Evolutionary conservation across 1,140 invertebrate species (phyloP).

Genomic region (Drosophila navojoa): DNA sequence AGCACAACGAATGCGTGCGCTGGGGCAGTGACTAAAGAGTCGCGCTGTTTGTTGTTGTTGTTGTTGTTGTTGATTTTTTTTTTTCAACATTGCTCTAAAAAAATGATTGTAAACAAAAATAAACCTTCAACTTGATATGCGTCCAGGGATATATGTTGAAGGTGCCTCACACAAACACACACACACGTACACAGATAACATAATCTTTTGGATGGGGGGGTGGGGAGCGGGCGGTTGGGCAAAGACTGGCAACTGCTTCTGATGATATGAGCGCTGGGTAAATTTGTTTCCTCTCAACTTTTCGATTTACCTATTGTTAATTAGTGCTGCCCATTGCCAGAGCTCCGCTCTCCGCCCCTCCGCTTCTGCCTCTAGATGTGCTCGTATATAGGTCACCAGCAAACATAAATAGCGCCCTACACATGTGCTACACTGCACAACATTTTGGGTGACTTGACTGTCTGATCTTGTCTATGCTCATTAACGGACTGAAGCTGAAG

Average conservation of each 20-base stretch:
- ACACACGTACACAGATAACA: slow-evolving; percentile 30
- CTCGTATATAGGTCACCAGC: slow-evolving; percentile 61
- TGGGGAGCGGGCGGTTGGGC: not conserved
- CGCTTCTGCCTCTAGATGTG: slow-evolving; percentile 3
- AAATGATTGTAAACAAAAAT: slow-evolving; percentile 83
- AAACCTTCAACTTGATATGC: slow-evolving; percentile 84
- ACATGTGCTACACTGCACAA: slow-evolving; percentile 34
- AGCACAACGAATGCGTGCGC: too few species aligned
- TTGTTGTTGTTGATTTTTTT: not conserved
- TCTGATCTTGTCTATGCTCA: too few species aligned
- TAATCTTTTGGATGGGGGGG: not conserved
- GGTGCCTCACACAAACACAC: slow-evolving; percentile 52
- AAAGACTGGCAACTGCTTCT: not conserved
- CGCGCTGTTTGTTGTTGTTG: slow-evolving; percentile 45
- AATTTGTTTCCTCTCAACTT: slow-evolving; percentile 36
- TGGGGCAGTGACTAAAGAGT: slow-evolving; percentile 15
- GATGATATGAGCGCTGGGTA: slow-evolving; percentile 5
- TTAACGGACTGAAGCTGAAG: too few species aligned
- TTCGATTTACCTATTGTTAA: slow-evolving; percentile 50
- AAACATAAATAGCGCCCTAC: slow-evolving; percentile 59
- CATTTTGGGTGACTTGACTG: not conserved
- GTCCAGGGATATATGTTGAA: slow-evolving; percentile 82
- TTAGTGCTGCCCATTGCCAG: slow-evolving; percentile 18
- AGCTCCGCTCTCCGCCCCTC: not conserved
- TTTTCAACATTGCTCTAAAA: slow-evolving; percentile 52